Conservation (phyloP, 2,888 invertebrate genomes). For the Ophioninae sp. region DNA sequence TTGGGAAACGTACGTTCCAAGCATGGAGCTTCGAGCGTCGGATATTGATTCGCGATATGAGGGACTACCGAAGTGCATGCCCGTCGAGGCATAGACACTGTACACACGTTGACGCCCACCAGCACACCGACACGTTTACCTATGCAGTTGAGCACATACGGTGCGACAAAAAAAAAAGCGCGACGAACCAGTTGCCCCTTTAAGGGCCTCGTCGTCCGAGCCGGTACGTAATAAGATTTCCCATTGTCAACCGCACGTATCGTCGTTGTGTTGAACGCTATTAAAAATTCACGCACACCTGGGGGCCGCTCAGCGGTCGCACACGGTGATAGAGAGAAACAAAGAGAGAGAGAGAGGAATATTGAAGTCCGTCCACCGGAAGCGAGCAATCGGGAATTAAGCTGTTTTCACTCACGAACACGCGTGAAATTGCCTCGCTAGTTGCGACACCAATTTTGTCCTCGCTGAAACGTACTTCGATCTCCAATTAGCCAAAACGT, state of each 20-base stretch:
- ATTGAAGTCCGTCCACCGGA: background rate
- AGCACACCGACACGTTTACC: background rate
- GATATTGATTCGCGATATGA: constrained; percentile 66
- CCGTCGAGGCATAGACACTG: background rate
- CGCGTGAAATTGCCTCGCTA: too few species aligned
- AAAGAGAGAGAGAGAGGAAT: background rate
- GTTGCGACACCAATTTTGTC: too few species aligned
- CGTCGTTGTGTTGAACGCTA: constrained; percentile 13
- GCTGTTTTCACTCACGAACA: too few species aligned
- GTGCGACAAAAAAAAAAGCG: constrained; percentile 8
- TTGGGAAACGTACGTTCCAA: constrained; percentile 38
- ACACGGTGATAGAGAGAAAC: constrained; percentile 10
- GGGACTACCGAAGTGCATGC: constrained; percentile 36
- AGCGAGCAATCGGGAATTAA: too few species aligned
- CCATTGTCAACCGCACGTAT: constrained; percentile 28
- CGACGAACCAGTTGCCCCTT: constrained; percentile 36
- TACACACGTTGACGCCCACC: constrained; percentile 29
- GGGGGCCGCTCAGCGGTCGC: constrained; percentile 19
- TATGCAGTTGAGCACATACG: constrained; percentile 3
- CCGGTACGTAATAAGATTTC: constrained; percentile 22
- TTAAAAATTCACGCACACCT: constrained; percentile 57
- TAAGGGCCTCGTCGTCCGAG: constrained; percentile 44
- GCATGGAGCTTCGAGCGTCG: constrained; percentile 45
- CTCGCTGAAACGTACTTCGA: too few species aligned
- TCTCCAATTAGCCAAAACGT: too few species aligned